Evolutionary conservation across 2,888 invertebrate genomes (phyloP).

Genomic region (Drosophila anomalata): DNA sequence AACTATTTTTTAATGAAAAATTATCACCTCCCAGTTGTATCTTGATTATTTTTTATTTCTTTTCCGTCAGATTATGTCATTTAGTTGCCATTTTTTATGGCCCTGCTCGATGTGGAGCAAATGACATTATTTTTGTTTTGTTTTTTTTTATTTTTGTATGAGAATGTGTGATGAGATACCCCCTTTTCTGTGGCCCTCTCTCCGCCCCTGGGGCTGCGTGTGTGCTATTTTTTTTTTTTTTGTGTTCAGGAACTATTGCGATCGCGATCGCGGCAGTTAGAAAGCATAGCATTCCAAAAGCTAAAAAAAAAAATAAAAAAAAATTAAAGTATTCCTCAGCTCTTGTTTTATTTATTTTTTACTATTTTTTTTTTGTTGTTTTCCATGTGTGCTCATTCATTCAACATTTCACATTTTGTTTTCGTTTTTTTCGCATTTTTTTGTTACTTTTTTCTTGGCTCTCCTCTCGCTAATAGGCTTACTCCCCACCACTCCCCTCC

Average conservation of each 20-base stretch:
- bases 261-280: constrained; percentile 64
- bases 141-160: no score
- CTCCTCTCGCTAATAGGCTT: constrained; percentile 15
- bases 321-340: no score
- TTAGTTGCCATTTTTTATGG: constrained; percentile 32
- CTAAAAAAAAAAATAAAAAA: no score
- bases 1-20: no score
- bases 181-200: not conserved
- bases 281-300: constrained; percentile 65
- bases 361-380: constrained; percentile 1
- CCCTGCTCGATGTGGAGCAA: constrained; percentile 15
- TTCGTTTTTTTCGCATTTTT: constrained; percentile 55
- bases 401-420: constrained; percentile 53
- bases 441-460: no score
- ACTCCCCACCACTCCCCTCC: constrained; percentile 2
- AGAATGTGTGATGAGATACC: no score
- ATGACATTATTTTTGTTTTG: constrained; percentile 4
- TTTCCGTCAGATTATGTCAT: constrained; percentile 66
- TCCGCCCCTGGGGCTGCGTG: constrained; percentile 10
- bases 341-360: constrained; percentile 11
- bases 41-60: constrained; percentile 15
- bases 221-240: not conserved
- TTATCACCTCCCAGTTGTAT: no score
- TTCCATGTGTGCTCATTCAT: constrained; percentile 31
- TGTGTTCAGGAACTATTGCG: constrained; percentile 23